phyloP scores from a whole-genome alignment of 1,140 invertebrate genomes.

The Euwallacea fornicatus region DNA sequence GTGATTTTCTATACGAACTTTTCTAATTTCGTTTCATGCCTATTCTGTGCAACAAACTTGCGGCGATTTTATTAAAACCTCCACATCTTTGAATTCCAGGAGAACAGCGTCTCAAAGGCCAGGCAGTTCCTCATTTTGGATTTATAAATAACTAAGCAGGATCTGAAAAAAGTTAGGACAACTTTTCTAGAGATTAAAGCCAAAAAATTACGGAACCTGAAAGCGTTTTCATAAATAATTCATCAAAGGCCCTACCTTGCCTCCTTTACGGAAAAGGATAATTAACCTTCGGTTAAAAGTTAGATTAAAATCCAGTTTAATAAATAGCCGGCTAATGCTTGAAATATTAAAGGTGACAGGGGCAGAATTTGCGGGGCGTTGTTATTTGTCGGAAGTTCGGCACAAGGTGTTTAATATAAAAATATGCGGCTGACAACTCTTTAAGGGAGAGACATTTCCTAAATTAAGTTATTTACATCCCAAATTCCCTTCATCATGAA shows the following conservation, averaged over 20 bases:
- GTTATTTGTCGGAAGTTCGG: not conserved
- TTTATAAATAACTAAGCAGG: slow-evolving; percentile 37
- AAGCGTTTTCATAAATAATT: slow-evolving; percentile 40
- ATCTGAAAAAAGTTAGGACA: slow-evolving; percentile 30
- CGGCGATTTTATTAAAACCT: not conserved
- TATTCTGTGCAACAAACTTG: no score
- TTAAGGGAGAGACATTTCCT: not conserved
- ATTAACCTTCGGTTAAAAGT: slow-evolving; percentile 39
- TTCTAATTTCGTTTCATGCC: no score
- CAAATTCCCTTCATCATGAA: slow-evolving; percentile 7
- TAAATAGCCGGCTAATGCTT: slow-evolving; percentile 29
- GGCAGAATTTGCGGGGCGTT: slow-evolving; percentile 7
- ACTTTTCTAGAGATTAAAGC: slow-evolving; percentile 38
- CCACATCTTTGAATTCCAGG: slow-evolving; percentile 1
- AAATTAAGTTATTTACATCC: slow-evolving; percentile 22
- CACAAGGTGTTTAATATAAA: not conserved
- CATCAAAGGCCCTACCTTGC: slow-evolving; percentile 37
- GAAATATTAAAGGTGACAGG: slow-evolving; percentile 31
- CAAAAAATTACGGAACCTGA: slow-evolving; percentile 37
- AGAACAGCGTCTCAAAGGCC: slow-evolving; percentile 1
- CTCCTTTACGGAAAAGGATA: slow-evolving; percentile 36
- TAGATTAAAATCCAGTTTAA: slow-evolving; percentile 38
- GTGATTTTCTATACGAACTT: no score
- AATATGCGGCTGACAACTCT: not conserved
- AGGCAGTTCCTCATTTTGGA: slow-evolving; percentile 5